Percentiles rank a stretch among this genome's conserved stretches.
Evolutionary conservation across 1,140 invertebrate genomes (phyloP).

Genomic region (Drosophila obscura): DNA sequence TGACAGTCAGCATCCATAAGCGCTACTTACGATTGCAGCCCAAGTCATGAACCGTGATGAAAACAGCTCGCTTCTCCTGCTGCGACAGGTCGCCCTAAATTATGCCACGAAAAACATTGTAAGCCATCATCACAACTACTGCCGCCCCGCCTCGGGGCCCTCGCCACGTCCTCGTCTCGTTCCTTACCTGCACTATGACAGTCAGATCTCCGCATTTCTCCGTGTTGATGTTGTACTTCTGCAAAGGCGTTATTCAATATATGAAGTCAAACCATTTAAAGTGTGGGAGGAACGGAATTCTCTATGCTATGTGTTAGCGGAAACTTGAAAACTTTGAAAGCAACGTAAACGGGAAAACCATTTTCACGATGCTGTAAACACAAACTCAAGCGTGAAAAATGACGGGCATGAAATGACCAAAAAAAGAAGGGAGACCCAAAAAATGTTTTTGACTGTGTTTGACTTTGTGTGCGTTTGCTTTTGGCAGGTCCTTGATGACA

Average conservation of each 20-base stretch:
- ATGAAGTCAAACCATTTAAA: conserved; percentile 43
- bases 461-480: conserved; percentile 33
- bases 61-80: conserved; percentile 91
- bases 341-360: conserved; percentile 54
- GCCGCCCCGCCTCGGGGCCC: neutral
- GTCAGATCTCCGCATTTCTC: conserved; percentile 88
- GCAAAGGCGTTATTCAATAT: conserved; percentile 66
- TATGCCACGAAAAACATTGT: conserved; percentile 5
- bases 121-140: neutral
- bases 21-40: conserved; percentile 93
- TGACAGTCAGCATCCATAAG: conserved; percentile 4
- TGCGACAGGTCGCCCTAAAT: conserved; percentile 90
- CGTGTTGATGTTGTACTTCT: conserved; percentile 90
- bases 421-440: conserved; percentile 40
- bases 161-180: neutral
- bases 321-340: conserved; percentile 36
- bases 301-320: conserved; percentile 20
- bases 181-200: conserved; percentile 88
- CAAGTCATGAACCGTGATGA: conserved; percentile 95
- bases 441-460: conserved; percentile 35
- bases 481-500: conserved; percentile 46
- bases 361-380: conserved; percentile 62
- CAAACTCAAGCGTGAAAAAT: conserved; percentile 74
- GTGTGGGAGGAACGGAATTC: conserved; percentile 15
- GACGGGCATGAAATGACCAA: conserved; percentile 79